Percentiles rank a stretch among this genome's conserved stretches.
These are phyloP conservation scores for Labeo catla DNA, from an alignment of 2,113 vertebrate species.

Conservation along the genomic window DNA sequence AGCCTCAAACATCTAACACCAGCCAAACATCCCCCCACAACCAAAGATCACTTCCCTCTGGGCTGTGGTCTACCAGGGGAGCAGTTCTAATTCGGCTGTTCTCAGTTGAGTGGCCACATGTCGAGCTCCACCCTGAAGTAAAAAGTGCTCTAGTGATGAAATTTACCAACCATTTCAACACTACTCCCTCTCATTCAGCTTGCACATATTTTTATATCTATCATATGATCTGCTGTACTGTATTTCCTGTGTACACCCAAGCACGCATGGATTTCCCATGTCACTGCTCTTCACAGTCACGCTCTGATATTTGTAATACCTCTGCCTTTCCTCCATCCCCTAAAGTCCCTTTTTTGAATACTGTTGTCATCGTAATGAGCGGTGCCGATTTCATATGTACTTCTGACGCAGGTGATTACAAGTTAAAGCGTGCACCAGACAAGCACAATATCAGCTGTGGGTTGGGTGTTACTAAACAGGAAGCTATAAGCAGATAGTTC, in stretches of 20 bases:
- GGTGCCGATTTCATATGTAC: neutral
- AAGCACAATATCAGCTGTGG: conserved; percentile 28
- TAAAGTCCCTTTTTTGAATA: neutral
- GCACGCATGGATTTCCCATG: neutral
- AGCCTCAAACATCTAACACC: neutral
- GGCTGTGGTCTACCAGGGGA: neutral
- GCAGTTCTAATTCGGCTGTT: neutral
- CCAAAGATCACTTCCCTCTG: neutral
- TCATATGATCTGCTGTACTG: neutral
- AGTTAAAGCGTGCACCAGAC: neutral
- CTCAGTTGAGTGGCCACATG: neutral
- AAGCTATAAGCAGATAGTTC: conserved; percentile 45
- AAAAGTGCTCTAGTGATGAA: neutral
- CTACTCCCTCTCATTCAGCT: neutral
- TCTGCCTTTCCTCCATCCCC: neutral
- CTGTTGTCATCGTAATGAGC: neutral
- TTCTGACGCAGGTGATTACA: neutral
- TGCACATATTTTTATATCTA: conserved; percentile 3
- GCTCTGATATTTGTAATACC: neutral
- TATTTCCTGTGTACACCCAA: conserved; percentile 21
- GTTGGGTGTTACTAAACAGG: conserved; percentile 60
- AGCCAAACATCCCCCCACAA: neutral
- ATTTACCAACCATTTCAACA: neutral
- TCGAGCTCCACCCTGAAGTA: conserved; percentile 7
- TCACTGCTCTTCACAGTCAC: neutral